Conservation (phyloP, 35 echinoderm and acorn worm species). For the Ptychodera flava region DNA sequence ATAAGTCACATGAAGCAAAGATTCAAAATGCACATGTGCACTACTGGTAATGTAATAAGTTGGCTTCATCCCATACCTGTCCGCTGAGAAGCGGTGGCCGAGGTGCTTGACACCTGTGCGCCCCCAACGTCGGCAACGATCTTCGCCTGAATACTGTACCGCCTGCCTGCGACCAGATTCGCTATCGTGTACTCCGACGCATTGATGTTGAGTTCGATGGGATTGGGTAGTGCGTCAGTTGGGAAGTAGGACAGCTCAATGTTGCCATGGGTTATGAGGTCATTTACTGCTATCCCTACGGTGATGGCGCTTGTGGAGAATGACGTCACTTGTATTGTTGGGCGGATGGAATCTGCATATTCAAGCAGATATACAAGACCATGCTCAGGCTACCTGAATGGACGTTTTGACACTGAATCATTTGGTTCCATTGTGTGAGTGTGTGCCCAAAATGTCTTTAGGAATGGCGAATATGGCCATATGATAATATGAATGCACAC, state of each 20-base stretch:
- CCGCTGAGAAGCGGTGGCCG: background rate
- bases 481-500: no score
- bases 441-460: no score
- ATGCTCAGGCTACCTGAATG: no score
- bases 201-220: background rate
- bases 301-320: background rate
- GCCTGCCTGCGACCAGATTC: background rate
- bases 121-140: background rate
- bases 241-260: background rate
- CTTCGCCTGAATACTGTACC: background rate
- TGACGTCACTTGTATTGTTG: background rate
- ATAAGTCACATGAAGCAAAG: no score
- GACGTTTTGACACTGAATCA: no score
- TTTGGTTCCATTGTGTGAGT: no score
- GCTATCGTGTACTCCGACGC: background rate
- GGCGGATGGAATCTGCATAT: background rate
- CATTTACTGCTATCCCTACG: background rate
- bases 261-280: background rate
- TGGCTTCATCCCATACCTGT: background rate
- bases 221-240: background rate
- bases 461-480: no score
- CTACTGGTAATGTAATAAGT: no score
- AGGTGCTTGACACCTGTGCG: background rate
- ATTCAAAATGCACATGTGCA: no score
- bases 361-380: no score